These are phyloP conservation scores for Nyctibius grandis DNA, from an alignment of 2,797 vertebrate genomes.

Conservation along the genomic window DNA sequence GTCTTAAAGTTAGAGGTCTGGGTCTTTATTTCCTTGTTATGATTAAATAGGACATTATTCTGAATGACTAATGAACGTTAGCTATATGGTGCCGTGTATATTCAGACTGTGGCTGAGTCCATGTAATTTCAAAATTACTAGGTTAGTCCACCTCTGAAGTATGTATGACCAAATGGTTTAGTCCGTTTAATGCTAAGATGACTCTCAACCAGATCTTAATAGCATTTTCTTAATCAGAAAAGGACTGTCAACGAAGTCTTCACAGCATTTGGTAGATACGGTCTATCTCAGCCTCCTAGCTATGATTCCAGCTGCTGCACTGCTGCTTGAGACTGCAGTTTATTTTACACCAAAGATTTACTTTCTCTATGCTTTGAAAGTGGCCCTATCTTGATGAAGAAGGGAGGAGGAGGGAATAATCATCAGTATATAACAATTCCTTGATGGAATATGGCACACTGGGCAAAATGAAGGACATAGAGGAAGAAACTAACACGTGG, in stretches of 20 bases:
- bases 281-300: background rate
- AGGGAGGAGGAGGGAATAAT: background rate
- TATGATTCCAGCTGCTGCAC: background rate
- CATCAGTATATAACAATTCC: background rate
- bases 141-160: background rate
- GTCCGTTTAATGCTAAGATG: background rate
- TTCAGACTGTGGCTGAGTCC: background rate
- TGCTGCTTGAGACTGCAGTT: background rate
- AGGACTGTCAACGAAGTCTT: background rate
- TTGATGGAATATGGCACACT: background rate
- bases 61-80: background rate
- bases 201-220: background rate
- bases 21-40: background rate
- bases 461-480: background rate
- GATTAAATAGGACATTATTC: background rate
- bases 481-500: background rate
- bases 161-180: background rate
- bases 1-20: background rate
- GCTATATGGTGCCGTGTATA: background rate
- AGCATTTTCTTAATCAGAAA: background rate
- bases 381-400: background rate
- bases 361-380: background rate
- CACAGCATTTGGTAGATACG: background rate
- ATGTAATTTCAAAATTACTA: background rate
- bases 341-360: background rate